Percentiles rank a stretch among this genome's conserved stretches.
Conservation (phyloP, 2,113 vertebrate species). For the Sitta europaea region DNA sequence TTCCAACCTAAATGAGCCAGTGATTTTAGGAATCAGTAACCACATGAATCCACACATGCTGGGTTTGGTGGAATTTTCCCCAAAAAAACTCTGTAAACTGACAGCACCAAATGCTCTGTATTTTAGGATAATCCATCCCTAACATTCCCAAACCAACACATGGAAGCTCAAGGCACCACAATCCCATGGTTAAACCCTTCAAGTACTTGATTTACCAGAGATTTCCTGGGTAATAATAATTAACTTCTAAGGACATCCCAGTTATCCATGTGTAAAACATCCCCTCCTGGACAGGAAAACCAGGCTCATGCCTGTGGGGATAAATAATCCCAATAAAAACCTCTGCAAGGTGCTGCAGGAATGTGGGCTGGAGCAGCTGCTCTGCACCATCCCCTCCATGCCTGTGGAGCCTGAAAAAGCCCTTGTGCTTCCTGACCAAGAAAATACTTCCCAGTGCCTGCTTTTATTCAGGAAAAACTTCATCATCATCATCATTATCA, state of each 20-base stretch:
- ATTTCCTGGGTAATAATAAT: not conserved
- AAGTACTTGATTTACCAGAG: not conserved
- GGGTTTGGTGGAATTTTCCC: not conserved
- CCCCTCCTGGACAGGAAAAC: not conserved
- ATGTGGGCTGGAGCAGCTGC: not conserved
- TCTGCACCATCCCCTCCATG: not conserved
- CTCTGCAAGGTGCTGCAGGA: not conserved
- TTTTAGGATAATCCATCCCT: not conserved
- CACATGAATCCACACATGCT: rapidly evolving
- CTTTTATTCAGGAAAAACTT: not conserved
- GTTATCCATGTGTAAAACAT: not conserved
- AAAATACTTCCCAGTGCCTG: not conserved
- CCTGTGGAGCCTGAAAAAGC: not conserved
- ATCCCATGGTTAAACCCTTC: not conserved
- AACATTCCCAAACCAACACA: rapidly evolving
- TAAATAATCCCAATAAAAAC: not conserved
- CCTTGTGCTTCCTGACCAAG: not conserved
- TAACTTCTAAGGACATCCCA: not conserved
- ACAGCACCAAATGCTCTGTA: not conserved
- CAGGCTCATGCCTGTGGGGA: rapidly evolving
- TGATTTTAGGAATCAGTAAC: no score
- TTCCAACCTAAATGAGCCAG: rapidly evolving
- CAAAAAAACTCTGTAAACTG: rapidly evolving
- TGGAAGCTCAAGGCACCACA: not conserved
- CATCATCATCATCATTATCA: rapidly evolving